phyloP scores from a whole-genome alignment of 2,888 invertebrate genomes.

The Xylophagus ater region DNA sequence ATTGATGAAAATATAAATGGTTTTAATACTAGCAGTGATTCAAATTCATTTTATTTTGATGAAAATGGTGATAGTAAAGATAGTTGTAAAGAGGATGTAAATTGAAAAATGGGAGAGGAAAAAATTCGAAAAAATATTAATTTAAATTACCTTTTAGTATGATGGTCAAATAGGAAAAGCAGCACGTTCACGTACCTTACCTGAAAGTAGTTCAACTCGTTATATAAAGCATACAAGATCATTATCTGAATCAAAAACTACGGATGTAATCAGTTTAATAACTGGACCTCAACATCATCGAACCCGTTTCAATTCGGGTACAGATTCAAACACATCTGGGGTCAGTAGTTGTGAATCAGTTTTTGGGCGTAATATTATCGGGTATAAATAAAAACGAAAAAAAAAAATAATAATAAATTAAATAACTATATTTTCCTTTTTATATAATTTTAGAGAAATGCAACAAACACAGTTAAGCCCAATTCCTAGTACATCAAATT shows the following conservation, averaged over 20 bases:
- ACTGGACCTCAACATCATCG: conserved; percentile 34
- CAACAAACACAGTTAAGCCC: conserved; percentile 73
- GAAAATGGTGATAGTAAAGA: conserved; percentile 28
- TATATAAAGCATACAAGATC: conserved; percentile 48
- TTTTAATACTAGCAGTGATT: conserved; percentile 34
- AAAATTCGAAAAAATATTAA: conserved; percentile 15
- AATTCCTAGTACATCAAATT: conserved; percentile 73
- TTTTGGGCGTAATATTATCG: conserved; percentile 47
- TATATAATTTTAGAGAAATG: conserved; percentile 44
- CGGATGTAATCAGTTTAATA: conserved; percentile 42
- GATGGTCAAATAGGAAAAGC: conserved; percentile 18
- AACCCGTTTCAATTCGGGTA: conserved; percentile 47
- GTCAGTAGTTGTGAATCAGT: conserved; percentile 73
- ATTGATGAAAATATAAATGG: conserved; percentile 37
- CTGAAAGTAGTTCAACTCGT: conserved; percentile 37
- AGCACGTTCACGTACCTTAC: conserved; percentile 43
- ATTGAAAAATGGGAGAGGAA: conserved; percentile 1
- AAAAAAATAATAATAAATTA: conserved; percentile 5
- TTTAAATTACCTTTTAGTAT: conserved; percentile 11
- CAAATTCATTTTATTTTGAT: conserved; percentile 30
- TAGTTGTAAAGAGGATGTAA: conserved; percentile 23
- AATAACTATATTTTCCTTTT: background rate
- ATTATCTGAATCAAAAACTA: conserved; percentile 58
- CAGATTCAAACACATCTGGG: conserved; percentile 74
- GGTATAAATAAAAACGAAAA: conserved; percentile 32